Percentiles rank a stretch among this genome's conserved stretches.
phyloP scores from a whole-genome alignment of 2,113 vertebrate species.

The Paracanthobrama guichenoti region DNA sequence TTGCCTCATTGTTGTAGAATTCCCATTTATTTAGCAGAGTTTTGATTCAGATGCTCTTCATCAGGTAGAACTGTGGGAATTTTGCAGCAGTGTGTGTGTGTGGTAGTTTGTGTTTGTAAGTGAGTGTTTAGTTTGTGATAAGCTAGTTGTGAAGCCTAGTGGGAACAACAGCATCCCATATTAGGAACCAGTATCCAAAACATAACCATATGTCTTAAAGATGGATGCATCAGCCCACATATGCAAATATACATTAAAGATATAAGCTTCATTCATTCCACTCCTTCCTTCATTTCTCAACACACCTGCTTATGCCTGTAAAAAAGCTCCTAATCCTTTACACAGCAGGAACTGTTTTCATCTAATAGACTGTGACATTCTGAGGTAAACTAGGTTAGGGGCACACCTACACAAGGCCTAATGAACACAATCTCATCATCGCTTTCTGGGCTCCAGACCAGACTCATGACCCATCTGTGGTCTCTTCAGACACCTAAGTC shows the following conservation, averaged over 20 bases:
- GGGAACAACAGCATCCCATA: not conserved
- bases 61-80: not conserved
- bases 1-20: too few relatives aligned
- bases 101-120: too few relatives aligned
- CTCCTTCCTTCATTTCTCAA: conserved; percentile 11
- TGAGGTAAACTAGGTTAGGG: conserved; percentile 31
- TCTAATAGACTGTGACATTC: conserved; percentile 40
- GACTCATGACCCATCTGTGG: conserved; percentile 72
- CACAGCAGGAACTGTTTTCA: conserved; percentile 33
- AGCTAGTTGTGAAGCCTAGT: not conserved
- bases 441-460: conserved; percentile 58
- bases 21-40: too few relatives aligned
- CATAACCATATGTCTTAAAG: not conserved
- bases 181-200: not conserved
- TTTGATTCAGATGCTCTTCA: not conserved
- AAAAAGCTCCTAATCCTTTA: not conserved
- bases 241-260: not conserved
- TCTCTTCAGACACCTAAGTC: conserved; percentile 74
- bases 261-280: conserved; percentile 9
- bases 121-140: not conserved
- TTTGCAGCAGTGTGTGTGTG: not conserved
- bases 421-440: conserved; percentile 60
- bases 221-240: not conserved
- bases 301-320: conserved; percentile 16
- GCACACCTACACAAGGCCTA: conserved; percentile 39